phyloP scores from a whole-genome alignment of 2,113 vertebrate genomes.

The Hippolais icterina region DNA sequence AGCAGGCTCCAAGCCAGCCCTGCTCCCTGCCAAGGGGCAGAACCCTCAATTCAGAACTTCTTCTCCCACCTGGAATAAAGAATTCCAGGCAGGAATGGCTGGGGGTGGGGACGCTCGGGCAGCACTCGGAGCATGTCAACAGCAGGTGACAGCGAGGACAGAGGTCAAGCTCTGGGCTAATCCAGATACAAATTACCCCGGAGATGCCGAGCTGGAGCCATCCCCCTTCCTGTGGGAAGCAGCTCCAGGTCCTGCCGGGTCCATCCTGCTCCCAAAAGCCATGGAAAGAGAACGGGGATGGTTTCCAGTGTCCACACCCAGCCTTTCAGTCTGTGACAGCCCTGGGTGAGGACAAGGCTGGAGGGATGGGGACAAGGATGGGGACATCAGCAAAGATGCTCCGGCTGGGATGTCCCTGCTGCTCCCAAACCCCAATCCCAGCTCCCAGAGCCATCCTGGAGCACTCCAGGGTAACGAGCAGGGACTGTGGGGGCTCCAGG shows the following conservation, averaged over 20 bases:
- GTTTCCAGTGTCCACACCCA: not conserved
- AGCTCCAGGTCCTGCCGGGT: not conserved
- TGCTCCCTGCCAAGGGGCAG: not conserved
- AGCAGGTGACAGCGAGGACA: not conserved
- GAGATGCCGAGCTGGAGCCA: rapidly evolving
- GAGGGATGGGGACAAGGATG: not conserved
- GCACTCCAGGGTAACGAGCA: rapidly evolving
- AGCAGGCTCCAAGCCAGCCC: not conserved
- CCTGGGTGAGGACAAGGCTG: rapidly evolving
- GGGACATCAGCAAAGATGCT: not conserved
- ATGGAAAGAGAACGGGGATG: not conserved
- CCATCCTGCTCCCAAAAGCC: not conserved
- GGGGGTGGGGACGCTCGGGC: not conserved
- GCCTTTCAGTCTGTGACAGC: too few species aligned
- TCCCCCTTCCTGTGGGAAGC: not conserved
- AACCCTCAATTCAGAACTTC: rapidly evolving
- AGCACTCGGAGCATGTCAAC: not conserved
- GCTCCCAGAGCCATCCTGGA: not conserved
- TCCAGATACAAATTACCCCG: not conserved
- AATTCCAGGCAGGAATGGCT: rapidly evolving
- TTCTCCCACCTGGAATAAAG: not conserved
- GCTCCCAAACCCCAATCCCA: not conserved
- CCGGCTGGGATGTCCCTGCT: not conserved
- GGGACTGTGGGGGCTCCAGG: rapidly evolving
- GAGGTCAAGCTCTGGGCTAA: constrained; percentile 37